Evolutionary conservation across 2,888 invertebrate genomes (phyloP).

Genomic region (Ethmia dodecea): DNA sequence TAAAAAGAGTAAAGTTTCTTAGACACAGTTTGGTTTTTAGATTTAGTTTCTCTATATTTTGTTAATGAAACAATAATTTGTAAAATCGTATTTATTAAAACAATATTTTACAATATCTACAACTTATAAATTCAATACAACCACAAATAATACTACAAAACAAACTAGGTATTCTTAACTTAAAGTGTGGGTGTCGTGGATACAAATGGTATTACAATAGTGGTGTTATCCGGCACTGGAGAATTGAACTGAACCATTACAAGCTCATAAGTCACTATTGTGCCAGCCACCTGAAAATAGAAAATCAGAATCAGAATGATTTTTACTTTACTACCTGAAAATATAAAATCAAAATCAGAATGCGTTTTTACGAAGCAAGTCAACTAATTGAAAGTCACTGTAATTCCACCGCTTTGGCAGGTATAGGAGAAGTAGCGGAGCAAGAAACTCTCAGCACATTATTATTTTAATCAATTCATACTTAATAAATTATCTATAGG

Average conservation of each 20-base stretch:
- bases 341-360: not conserved
- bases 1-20: too few species aligned
- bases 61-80: not conserved
- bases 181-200: conserved; percentile 15
- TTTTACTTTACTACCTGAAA: too few species aligned
- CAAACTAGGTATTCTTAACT: too few species aligned
- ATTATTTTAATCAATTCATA: too few species aligned
- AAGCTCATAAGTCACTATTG: conserved; percentile 70
- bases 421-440: too few species aligned
- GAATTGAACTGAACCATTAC: conserved; percentile 72
- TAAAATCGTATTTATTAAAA: not conserved
- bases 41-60: not conserved
- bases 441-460: too few species aligned
- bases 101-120: not conserved
- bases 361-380: too few species aligned
- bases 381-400: too few species aligned
- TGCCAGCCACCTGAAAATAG: conserved; percentile 55
- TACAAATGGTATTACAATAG: conserved; percentile 16
- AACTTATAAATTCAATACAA: not conserved
- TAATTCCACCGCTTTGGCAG: too few species aligned
- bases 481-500: too few species aligned
- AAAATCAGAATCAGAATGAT: not conserved
- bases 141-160: not conserved
- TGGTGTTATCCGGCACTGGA: conserved; percentile 17
- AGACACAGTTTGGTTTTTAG: too few species aligned